These are phyloP conservation scores for Oscheius sp. DNA, from an alignment of 1,140 invertebrate genomes.

Conservation along the genomic window DNA sequence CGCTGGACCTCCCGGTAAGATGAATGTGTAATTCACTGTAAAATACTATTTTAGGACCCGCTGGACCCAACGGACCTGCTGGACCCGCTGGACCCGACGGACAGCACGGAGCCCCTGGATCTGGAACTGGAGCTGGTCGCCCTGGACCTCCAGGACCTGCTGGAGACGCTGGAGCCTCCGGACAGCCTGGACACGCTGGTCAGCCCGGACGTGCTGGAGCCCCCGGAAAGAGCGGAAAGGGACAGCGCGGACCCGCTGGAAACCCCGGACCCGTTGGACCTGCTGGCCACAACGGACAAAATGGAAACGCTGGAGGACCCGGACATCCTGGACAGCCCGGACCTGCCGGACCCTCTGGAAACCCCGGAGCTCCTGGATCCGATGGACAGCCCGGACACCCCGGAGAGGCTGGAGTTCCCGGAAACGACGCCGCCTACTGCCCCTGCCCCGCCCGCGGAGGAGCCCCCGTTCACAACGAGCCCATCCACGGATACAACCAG, in stretches of 20 bases:
- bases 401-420: constrained; percentile 5
- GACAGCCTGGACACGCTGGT: constrained; percentile 15
- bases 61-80: constrained; percentile 34
- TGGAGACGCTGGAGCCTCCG: constrained; percentile 14
- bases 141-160: constrained; percentile 38
- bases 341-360: constrained; percentile 1
- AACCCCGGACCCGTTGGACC: constrained; percentile 8
- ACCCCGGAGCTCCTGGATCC: background rate
- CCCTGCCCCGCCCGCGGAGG: background rate
- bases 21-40: background rate
- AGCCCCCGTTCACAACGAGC: background rate
- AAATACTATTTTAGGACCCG: background rate
- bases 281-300: background rate
- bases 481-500: background rate
- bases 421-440: background rate
- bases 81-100: constrained; percentile 25
- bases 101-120: constrained; percentile 13
- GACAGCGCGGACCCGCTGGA: too few species aligned
- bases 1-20: constrained; percentile 2
- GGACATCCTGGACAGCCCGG: constrained; percentile 17
- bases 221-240: background rate
- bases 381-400: constrained; percentile 10
- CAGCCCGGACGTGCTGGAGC: constrained; percentile 1
- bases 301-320: constrained; percentile 6
- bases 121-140: background rate